Conservation (phyloP, 1,140 invertebrate genomes). For the Leptinotarsa texana region DNA sequence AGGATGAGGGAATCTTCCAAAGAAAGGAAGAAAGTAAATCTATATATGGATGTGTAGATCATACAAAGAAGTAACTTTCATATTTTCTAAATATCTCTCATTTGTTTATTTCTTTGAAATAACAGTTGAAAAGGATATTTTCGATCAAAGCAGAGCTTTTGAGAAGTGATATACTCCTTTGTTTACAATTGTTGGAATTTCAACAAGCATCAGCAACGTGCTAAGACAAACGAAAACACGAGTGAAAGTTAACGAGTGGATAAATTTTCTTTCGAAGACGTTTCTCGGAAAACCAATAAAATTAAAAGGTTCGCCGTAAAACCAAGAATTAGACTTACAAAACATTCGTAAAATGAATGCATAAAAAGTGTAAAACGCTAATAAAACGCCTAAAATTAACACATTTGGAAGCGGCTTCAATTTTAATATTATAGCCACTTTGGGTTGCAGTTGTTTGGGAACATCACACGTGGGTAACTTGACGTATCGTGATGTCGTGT, state of each 20-base stretch:
- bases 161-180: slow-evolving; percentile 5
- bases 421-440: slow-evolving; percentile 6
- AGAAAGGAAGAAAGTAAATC: too few relatives aligned
- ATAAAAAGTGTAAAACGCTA: slow-evolving; percentile 4
- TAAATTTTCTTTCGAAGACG: background rate
- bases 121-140: background rate
- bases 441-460: background rate
- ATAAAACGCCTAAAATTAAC: slow-evolving; percentile 4
- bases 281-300: slow-evolving; percentile 3
- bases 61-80: too few relatives aligned
- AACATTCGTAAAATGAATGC: background rate
- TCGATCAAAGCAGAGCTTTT: background rate
- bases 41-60: too few relatives aligned
- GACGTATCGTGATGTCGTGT: slow-evolving; percentile 1
- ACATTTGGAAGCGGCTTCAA: background rate
- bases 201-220: background rate
- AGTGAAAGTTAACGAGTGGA: slow-evolving; percentile 5
- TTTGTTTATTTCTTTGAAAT: too few relatives aligned
- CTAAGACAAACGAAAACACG: slow-evolving; percentile 3
- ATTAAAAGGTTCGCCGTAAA: background rate
- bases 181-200: slow-evolving; percentile 1
- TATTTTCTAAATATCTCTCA: too few relatives aligned
- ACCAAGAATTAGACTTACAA: background rate
- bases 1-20: too few relatives aligned
- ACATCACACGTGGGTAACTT: slow-evolving; percentile 4